These are phyloP conservation scores for Colaptes auratus DNA, from an alignment of 2,113 vertebrate species.

Conservation along the genomic window DNA sequence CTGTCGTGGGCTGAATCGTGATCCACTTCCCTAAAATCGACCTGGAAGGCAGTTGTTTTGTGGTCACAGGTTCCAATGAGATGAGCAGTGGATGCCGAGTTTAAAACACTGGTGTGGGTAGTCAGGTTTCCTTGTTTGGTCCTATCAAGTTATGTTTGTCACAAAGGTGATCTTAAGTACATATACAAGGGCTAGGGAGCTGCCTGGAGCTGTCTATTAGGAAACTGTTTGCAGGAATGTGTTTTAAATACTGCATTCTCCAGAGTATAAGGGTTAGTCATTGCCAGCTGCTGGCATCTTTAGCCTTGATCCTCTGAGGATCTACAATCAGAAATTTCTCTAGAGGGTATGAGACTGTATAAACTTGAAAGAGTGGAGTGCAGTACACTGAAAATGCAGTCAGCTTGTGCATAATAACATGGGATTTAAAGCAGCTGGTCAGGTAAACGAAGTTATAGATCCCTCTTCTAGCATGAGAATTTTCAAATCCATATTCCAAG, in stretches of 20 bases:
- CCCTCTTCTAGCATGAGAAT: rapidly evolving
- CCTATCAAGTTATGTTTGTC: background rate
- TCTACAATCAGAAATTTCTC: background rate
- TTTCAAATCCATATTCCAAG: background rate
- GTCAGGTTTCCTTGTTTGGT: background rate
- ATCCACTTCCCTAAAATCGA: background rate
- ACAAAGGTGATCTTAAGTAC: background rate
- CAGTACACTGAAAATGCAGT: background rate
- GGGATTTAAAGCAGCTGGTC: background rate
- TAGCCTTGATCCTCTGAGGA: background rate
- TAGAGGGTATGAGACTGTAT: background rate
- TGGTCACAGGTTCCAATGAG: background rate
- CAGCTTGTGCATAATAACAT: background rate
- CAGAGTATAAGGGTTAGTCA: background rate
- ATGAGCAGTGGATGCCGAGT: background rate
- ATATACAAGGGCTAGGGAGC: background rate
- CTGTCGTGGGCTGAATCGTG: background rate
- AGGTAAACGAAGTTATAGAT: background rate
- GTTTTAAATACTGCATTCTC: background rate
- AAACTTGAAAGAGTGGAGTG: background rate
- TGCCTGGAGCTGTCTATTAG: background rate
- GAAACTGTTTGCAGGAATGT: background rate
- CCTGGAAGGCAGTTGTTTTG: background rate
- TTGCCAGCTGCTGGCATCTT: background rate
- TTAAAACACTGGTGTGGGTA: background rate